Evolutionary conservation across 2,113 vertebrate genomes (phyloP), one percentile per base, ranked within the genome.

Genomic region (Potamarius usumacintae): DNA sequence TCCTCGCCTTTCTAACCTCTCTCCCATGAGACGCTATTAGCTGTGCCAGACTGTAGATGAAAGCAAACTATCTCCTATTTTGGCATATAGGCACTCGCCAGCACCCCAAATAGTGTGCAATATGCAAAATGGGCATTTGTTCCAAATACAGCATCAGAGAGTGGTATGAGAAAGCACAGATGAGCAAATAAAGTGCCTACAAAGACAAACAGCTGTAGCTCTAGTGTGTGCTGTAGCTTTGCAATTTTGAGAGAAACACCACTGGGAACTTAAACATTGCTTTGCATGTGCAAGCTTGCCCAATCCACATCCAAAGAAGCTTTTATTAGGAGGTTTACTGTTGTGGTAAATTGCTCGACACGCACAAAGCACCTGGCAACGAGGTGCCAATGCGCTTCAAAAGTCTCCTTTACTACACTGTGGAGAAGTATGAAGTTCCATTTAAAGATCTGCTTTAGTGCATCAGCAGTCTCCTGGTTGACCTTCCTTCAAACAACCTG

Each of bases 21-120:
- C 69, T 84, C 82, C 87, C 87, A 78, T 57, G 72, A 84, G 87
- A 88, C 10, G 50, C 72, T 69, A 84, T 88, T 84, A 88, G 74
- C 72, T 48, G 62, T 67, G 67, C 74, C 62, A 84, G 82, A 82
- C 86, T 25, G 34, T 52, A 48, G 74, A 88, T 69, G 87, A 79
- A 88, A 88, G 71, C 58, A 67, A 76, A 72, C 77, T 42, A 62
- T 48, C 48, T 76, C 58, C 69, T 50, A 57, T 52, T 62, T 84
- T 58, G 72, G 50, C 50, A 88, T 57, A 74, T 79, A 83, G 71
- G 86, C 86, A 63, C 60, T 69, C 74, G 57, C n/a, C 60, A 72
- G 30, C 80, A 83, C 48, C 48, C 18, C 65, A 77, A 83, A 77
- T 77, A 87, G 27, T 22, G 25, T 17, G 27, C 48, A 65, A 65